Conservation (phyloP, 2,797 vertebrate species). For the Enteromius anoplus region DNA sequence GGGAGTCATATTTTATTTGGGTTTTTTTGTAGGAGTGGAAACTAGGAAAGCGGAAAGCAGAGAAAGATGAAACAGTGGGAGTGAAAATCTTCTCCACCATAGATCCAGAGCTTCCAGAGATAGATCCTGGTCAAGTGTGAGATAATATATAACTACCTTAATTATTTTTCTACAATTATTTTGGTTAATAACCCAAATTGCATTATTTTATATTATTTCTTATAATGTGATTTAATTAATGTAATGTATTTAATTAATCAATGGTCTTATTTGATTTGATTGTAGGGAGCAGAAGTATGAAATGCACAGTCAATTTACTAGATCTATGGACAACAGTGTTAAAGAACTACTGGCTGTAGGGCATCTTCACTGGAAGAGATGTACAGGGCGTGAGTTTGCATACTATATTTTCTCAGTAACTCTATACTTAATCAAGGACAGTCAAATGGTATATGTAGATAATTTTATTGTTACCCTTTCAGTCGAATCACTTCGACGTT, state of each 20-base stretch:
- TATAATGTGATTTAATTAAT: no score
- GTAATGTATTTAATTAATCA: neutral
- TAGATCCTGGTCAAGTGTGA: constrained; percentile 85
- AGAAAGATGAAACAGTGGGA: constrained; percentile 87
- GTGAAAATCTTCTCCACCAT: constrained; percentile 87
- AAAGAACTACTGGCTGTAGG: constrained; percentile 87
- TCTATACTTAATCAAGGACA: neutral
- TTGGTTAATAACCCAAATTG: neutral
- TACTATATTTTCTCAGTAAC: neutral
- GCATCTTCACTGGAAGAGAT: constrained; percentile 92
- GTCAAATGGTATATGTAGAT: neutral
- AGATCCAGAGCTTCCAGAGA: constrained; percentile 84
- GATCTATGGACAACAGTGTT: constrained; percentile 89
- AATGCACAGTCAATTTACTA: constrained; percentile 85
- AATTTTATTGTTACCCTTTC: neutral
- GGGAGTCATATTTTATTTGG: neutral
- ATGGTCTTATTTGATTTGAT: constrained; percentile 52
- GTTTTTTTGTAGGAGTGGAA: constrained; percentile 85
- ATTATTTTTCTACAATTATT: neutral
- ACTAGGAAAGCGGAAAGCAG: constrained; percentile 87
- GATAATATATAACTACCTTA: constrained; percentile 46
- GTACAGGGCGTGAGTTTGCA: constrained; percentile 82
- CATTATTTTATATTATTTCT: neutral
- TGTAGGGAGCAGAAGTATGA: constrained; percentile 88
- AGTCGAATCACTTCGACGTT: no score